A percentile compares a stretch with the other conserved stretches of the same genome.
These are phyloP conservation scores for Oikopleura albicans DNA, from an alignment of 23 tunicate species.

Conservation along the genomic window DNA sequence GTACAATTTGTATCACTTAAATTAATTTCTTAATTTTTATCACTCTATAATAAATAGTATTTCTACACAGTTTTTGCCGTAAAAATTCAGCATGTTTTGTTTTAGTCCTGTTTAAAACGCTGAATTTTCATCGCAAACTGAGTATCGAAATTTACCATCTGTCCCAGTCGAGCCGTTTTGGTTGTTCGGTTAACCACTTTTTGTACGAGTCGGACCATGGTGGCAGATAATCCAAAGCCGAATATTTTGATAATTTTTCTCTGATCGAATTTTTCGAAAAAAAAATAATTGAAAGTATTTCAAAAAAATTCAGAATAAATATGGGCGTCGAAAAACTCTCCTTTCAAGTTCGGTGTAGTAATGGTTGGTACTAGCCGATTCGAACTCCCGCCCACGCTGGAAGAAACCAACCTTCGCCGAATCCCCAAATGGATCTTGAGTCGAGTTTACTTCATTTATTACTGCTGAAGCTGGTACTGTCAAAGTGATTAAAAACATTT, in stretches of 20 bases:
- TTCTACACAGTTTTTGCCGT: too few species aligned
- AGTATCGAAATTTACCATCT: background rate
- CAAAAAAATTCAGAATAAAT: too few species aligned
- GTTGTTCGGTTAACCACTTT: constrained; percentile 56
- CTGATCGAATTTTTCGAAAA: background rate
- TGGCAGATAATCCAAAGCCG: constrained; percentile 76
- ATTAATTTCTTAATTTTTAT: too few species aligned
- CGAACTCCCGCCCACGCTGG: constrained; percentile 59
- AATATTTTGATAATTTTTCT: constrained; percentile 26
- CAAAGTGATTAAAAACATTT: too few species aligned
- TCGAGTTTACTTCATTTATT: too few species aligned
- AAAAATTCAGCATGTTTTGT: too few species aligned
- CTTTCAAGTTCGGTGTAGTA: constrained; percentile 78
- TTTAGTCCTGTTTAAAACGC: too few species aligned
- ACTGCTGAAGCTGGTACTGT: too few species aligned
- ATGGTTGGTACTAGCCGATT: constrained; percentile 73
- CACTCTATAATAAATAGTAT: background rate
- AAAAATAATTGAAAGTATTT: too few species aligned
- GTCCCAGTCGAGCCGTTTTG: constrained; percentile 31
- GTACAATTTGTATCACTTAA: too few species aligned
- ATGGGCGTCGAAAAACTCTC: constrained; percentile 37
- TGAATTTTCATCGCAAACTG: background rate
- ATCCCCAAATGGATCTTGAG: too few species aligned
- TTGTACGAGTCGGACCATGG: constrained; percentile 79
- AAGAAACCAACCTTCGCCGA: constrained; percentile 33